These are phyloP conservation scores for Pelobates cultripes DNA, from an alignment of 2,797 vertebrate genomes.

Conservation along the genomic window DNA sequence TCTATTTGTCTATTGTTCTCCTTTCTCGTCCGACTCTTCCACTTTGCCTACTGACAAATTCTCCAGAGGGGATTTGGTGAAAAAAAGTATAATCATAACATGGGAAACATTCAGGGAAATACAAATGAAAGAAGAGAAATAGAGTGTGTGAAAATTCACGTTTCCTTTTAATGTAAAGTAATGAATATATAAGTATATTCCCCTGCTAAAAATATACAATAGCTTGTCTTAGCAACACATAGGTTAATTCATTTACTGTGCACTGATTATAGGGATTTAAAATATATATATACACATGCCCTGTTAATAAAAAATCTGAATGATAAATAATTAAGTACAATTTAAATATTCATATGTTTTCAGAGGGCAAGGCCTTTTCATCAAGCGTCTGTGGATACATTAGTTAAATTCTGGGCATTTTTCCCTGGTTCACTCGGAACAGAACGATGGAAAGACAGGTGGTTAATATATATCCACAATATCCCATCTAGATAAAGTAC, in stretches of 20 bases:
- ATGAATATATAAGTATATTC: not conserved
- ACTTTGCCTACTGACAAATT: not conserved
- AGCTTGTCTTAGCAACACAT: not conserved
- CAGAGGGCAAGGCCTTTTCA: conserved; percentile 79
- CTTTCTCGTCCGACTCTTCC: not conserved
- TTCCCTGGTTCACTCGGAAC: conserved; percentile 65
- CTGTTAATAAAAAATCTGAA: conserved; percentile 57
- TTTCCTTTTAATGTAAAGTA: not conserved
- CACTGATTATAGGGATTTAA: conserved; percentile 22
- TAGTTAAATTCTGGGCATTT: conserved; percentile 64
- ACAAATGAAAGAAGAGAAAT: not conserved
- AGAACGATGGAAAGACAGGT: conserved; percentile 69
- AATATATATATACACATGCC: conserved; percentile 42
- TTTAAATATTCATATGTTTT: conserved; percentile 90
- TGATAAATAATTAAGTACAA: conserved; percentile 85
- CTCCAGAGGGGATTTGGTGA: not conserved
- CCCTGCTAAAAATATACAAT: conserved; percentile 8
- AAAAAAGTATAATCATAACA: not conserved
- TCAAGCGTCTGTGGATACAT: conserved; percentile 71
- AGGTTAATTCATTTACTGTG: conserved; percentile 18
- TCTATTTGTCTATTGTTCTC: not conserved
- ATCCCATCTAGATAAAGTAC: conserved; percentile 64
- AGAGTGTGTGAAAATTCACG: not conserved
- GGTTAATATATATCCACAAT: conserved; percentile 70
- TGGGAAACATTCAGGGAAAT: not conserved